A percentile compares a stretch with the other conserved stretches of the same genome.
Conservation (phyloP, 2,888 invertebrate genomes). For the Neocrepidodera transversa region DNA sequence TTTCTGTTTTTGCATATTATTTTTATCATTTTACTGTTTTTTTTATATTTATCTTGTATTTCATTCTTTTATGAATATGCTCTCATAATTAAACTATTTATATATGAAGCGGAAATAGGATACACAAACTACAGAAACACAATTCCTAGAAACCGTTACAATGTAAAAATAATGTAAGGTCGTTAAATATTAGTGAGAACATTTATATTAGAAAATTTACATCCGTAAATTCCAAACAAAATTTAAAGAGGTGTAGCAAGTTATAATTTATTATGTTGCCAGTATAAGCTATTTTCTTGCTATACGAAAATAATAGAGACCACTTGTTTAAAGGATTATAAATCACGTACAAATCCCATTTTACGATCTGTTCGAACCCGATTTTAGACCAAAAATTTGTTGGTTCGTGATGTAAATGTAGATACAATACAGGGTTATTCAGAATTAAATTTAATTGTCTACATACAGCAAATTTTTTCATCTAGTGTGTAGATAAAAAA, state of each 20-base stretch:
- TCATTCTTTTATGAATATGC: no score
- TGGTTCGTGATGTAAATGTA: neutral
- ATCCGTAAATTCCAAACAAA: constrained; percentile 16
- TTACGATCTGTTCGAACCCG: constrained; percentile 13
- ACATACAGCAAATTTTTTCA: no score
- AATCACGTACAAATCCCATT: constrained; percentile 25
- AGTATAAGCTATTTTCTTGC: constrained; percentile 10
- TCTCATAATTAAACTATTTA: no score
- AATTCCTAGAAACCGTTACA: neutral
- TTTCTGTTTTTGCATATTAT: no score
- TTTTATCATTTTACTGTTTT: no score
- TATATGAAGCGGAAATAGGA: no score
- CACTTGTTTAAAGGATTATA: constrained; percentile 25
- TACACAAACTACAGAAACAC: no score
- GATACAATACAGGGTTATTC: no score
- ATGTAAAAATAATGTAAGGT: constrained; percentile 6
- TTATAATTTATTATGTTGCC: constrained; percentile 22
- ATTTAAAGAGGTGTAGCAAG: constrained; percentile 16
- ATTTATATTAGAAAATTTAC: constrained; percentile 15
- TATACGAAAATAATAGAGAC: constrained; percentile 26
- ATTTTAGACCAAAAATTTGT: constrained; percentile 17
- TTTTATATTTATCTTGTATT: no score
- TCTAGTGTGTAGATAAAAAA: no score
- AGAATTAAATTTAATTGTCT: no score
- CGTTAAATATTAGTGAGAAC: constrained; percentile 1